Percentiles rank a stretch among this genome's conserved stretches.
Conservation (phyloP, 2,797 vertebrate species). For the Enteromius radiatus region DNA sequence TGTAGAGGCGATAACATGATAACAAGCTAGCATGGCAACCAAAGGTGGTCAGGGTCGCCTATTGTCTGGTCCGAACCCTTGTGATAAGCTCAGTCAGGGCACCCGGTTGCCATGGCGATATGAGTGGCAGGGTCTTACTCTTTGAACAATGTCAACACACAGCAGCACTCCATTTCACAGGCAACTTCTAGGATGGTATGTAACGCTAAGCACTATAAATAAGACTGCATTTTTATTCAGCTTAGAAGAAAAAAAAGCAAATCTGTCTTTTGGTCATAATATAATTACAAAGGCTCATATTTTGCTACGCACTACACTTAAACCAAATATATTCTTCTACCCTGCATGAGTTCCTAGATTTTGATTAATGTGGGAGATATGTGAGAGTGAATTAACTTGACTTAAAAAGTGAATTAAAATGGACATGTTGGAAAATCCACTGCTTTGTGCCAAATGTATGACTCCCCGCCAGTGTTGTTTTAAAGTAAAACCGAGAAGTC, state of each 20-base stretch:
- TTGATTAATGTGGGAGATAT: constrained; percentile 7
- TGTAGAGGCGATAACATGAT: constrained; percentile 2
- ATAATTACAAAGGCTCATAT: background rate
- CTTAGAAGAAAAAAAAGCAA: background rate
- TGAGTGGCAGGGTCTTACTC: constrained; percentile 54
- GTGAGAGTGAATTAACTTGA: constrained; percentile 27
- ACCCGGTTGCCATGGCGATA: constrained; percentile 67
- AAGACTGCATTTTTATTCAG: background rate
- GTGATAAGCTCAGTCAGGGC: constrained; percentile 54
- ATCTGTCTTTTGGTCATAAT: background rate
- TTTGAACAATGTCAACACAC: constrained; percentile 33
- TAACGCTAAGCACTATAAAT: background rate
- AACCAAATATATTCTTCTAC: constrained; percentile 5
- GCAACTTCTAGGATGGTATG: background rate
- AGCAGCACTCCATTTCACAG: constrained; percentile 16
- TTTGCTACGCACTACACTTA: background rate
- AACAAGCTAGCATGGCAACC: background rate
- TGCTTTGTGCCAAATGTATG: constrained; percentile 17
- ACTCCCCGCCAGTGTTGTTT: constrained; percentile 39
- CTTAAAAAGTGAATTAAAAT: constrained; percentile 26
- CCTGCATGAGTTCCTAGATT: background rate
- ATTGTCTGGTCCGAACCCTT: constrained; percentile 21
- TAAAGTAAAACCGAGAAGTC: constrained; percentile 48
- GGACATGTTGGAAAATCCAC: constrained; percentile 8
- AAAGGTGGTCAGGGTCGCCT: constrained; percentile 14